Conservation (phyloP, 2,888 invertebrate genomes). For the Hyalella azteca region DNA sequence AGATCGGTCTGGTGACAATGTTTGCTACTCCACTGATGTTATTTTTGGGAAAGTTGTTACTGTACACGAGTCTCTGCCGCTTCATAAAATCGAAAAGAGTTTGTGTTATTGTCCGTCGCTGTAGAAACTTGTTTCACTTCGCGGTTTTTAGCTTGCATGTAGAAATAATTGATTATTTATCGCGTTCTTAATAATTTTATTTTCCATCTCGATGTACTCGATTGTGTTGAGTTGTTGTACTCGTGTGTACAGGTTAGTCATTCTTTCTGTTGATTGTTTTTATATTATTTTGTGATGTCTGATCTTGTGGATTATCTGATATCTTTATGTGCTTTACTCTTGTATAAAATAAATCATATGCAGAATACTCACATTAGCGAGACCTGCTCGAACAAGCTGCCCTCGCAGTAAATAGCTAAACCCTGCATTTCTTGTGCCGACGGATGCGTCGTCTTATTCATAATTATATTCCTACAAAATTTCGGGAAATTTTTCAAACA, state of each 20-base stretch:
- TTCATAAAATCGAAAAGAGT: no score
- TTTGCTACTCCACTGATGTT: no score
- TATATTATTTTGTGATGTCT: constrained; percentile 32
- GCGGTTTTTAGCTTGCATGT: constrained; percentile 2
- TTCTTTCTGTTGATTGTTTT: constrained; percentile 20
- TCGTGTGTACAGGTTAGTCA: constrained; percentile 33
- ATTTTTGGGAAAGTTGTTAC: no score
- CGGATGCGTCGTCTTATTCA: no score
- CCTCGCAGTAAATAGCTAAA: no score
- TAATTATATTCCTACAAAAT: no score
- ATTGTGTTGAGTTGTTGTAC: constrained; percentile 20
- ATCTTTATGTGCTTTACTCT: constrained; percentile 24
- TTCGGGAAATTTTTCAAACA: no score
- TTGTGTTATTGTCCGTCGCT: no score
- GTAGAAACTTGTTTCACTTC: not conserved
- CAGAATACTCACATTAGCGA: constrained; percentile 23
- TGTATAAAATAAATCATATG: constrained; percentile 11
- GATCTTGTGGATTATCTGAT: constrained; percentile 12
- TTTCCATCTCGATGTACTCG: constrained; percentile 22
- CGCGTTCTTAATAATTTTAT: not conserved
- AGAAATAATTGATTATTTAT: not conserved
- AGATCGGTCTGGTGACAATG: no score
- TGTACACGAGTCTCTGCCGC: no score
- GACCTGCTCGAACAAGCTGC: no score
- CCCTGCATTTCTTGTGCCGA: no score